Evolutionary conservation across 2,888 invertebrate genomes (phyloP), one percentile per base, ranked within the genome.

Genomic region (Nebria brevicollis): DNA sequence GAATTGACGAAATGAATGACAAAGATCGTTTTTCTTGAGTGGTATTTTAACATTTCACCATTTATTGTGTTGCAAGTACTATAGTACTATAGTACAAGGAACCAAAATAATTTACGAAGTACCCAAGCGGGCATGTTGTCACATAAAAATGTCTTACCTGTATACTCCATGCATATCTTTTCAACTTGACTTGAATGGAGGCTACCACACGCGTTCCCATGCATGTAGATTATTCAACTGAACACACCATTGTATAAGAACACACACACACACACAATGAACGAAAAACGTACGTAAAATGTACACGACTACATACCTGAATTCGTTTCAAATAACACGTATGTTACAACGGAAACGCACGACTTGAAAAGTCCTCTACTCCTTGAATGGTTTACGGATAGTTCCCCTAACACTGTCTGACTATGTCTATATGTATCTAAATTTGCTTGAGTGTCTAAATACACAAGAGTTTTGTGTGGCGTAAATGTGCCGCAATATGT

Each of bases 91-190:
- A 34, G 34, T 34, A 34, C 34, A 34, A 1, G 4, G 54, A 54
- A 54, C 54, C 54, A 54, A 54, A 54, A 54, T 54, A 54, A 54
- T 54, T 54, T 54, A 54, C 54, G 54, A 54, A 54, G 54, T 54
- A 54, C 54, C 54, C 54, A 13, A 54, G 54, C 54, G 54, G 11
- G 8, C 54, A 11, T 8, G 54, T 54, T 54, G 54, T 54, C 54
- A 54, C 54, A 54, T 54, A 54, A 54, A 54, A 13, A 54, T 54
- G 54, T 54, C 54, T 7, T 54, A 54, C 54, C 54, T 54, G 54
- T 13, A 11, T 54, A 34, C 34, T 34, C 5, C 34, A 34, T 34
- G 34, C 34, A 34, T 34, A 34, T 34, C 34, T 34, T 34, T 34
- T 34, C 34, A 34, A 34, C 34, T 54, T 13, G 13, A 54, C 11